Percentiles rank a stretch among this genome's conserved stretches.
Conservation (phyloP, 2,797 vertebrate species). For the Simalia tracyae region DNA sequence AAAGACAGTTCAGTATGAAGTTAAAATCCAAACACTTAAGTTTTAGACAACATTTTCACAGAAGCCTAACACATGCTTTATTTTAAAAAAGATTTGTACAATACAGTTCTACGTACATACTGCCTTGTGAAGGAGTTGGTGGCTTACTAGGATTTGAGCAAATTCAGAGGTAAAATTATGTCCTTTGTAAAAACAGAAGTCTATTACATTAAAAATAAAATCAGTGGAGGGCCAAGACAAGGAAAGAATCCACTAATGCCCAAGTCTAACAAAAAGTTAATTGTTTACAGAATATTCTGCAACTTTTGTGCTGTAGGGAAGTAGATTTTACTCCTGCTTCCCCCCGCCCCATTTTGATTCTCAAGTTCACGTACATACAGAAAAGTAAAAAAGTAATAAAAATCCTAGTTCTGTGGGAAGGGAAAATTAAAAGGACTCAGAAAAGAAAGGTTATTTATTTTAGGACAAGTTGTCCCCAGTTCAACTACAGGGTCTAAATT, state of each 20-base stretch:
- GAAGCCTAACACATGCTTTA: conserved; percentile 76
- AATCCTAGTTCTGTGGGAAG: conserved; percentile 7
- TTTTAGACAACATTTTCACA: conserved; percentile 77
- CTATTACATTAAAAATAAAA: conserved; percentile 15
- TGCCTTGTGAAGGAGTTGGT: conserved; percentile 51
- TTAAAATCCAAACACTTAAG: conserved; percentile 72
- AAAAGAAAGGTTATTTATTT: background rate
- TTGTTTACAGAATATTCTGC: background rate
- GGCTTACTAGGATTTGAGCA: conserved; percentile 44
- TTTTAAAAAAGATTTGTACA: conserved; percentile 74
- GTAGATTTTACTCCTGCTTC: conserved; percentile 17
- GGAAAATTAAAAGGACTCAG: conserved; percentile 8
- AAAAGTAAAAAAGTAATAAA: background rate
- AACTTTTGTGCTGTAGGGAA: conserved; percentile 41
- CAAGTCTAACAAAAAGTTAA: background rate
- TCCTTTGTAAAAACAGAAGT: conserved; percentile 50
- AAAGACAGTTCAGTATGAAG: conserved; percentile 74
- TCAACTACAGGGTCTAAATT: background rate
- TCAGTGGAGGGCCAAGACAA: background rate
- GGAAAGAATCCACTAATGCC: conserved; percentile 28
- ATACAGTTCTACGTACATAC: conserved; percentile 59
- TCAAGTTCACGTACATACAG: background rate
- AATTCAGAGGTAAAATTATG: conserved; percentile 61
- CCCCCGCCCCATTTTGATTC: conserved; percentile 4
- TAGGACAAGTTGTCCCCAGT: conserved; percentile 62